Evolutionary conservation across 2,888 invertebrate species (phyloP), one percentile per base, ranked within the genome.

Genomic region (Drosophila anceps): DNA sequence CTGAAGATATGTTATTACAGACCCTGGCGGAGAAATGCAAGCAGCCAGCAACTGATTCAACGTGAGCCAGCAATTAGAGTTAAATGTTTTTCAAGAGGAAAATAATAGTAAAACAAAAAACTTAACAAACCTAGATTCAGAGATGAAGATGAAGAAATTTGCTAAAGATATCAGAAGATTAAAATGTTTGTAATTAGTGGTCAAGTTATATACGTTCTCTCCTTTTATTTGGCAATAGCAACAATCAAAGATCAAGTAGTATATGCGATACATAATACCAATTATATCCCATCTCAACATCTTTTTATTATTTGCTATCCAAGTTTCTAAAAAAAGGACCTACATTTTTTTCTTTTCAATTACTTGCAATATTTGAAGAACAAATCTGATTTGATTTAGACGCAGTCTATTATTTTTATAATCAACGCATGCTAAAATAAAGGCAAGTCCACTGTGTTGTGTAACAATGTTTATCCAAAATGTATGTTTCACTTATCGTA

Each of bases 1-100:
- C 27, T 12, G 62, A 73, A 43, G 64, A 69, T 46, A 55, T 20
- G 10, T 18, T 72, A 13, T 39, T 50, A 20, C 18, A 64, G 10
- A 33, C 43, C 2, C 35, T 69, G 18, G 46, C 12, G 18, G 60
- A 65, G 9, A 61, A 65, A 27, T 41, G 51, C 12, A 41, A 50
- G 18, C 4, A 39, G 5, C 8, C 20, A 13, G 12, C 20, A 18
- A 15, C 15, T 13, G 3, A 18, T 31, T 20, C 27, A 1, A 29
- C 10, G n/a, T 43, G 29, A 33, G 20, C 29, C 20, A 35, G 5
- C 8, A 59, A 33, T 13, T n/a, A n/a, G n/a, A n/a, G n/a, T n/a
- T 31, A 35, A 69, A 46, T 39, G 27, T 48, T 60, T 60, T 60
- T 3, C 48, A 55, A 24, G 35, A n/a, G 15, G 60, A 55, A 43